A percentile compares a stretch with the other conserved stretches of the same genome.
These are phyloP conservation scores for Lethenteron reissneri DNA, from an alignment of 2,113 vertebrate genomes.

Conservation along the genomic window DNA sequence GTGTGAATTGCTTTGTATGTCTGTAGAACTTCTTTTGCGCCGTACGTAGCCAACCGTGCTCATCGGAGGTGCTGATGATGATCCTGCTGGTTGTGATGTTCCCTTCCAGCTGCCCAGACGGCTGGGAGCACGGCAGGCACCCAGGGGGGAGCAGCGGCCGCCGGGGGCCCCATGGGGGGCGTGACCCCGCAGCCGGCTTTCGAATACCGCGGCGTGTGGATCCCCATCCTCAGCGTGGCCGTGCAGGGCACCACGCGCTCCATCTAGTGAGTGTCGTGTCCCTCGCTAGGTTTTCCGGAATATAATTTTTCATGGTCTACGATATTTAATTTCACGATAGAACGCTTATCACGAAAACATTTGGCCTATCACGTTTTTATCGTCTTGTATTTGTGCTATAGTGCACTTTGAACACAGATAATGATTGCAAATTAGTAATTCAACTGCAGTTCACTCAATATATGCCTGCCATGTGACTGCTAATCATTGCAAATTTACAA, in stretches of 20 bases:
- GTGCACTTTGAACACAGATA: not conserved
- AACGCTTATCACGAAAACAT: conserved; percentile 10
- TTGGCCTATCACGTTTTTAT: not conserved
- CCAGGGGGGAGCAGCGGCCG: conserved; percentile 38
- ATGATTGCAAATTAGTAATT: too few relatives aligned
- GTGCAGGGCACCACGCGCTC: conserved; percentile 89
- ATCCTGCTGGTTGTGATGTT: too few relatives aligned
- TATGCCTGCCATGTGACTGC: too few relatives aligned
- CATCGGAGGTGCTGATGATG: too few relatives aligned
- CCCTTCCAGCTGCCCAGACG: too few relatives aligned
- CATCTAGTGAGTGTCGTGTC: conserved; percentile 55
- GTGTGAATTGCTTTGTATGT: too few relatives aligned
- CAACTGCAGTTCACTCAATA: too few relatives aligned
- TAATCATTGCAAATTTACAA: too few relatives aligned
- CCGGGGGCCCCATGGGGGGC: conserved; percentile 31
- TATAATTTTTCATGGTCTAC: conserved; percentile 9
- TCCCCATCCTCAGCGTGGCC: conserved; percentile 71
- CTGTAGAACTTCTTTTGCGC: too few relatives aligned
- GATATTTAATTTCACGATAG: conserved; percentile 6
- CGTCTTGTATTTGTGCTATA: not conserved
- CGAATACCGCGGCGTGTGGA: conserved; percentile 93
- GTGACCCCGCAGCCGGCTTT: conserved; percentile 71
- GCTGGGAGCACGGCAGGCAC: conserved; percentile 7
- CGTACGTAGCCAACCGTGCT: too few relatives aligned
- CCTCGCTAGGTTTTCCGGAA: not conserved